Base-by-base conservation (phyloP, 2,888 invertebrate species). In the Microctonus aethiopoides region DNA sequence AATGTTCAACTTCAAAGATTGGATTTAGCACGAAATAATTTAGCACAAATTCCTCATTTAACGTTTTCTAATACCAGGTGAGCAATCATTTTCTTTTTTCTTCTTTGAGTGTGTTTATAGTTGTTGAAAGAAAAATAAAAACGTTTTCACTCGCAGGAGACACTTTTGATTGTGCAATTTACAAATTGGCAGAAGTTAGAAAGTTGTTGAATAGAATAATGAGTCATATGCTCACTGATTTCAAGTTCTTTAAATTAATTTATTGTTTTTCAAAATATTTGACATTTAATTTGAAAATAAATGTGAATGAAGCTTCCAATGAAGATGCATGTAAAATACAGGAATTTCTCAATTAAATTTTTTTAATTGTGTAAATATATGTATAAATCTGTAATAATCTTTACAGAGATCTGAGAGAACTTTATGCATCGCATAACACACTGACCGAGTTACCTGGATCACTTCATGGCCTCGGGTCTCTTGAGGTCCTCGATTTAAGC, bases 381-480 rank as follows among this genome's bases (percentile, higher is more conserved):
- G 5, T 5, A 29, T 29, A n/a, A n/a, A 29, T 29, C 3, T 29
- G 3, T 29, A 3, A 29, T 5, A 5, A 29, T 29, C 7, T 46
- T 52, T 90, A 89, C 63, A 89, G 92, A 73, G 90, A 92, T 56
- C 88, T 96, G 57, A 91, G 94, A 86, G 90, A 91, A 75, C 85
- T 96, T 32, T 93, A 95, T 83, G 89, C 93, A 66, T 95, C 95
- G 0, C 91, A 93, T 71, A 96, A 96, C 84, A 91, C 90, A 68
- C 86, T 96, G 62, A 89, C 91, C 22, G 91, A 92, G 80, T 88
- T 96, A 72, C 95, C 95, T 3, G 87, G 89, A 64, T 91, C 92
- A 36, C 86, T 95, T 64, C 91, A 91, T 67, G 90, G 91, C 74
- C 87, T 95, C 74, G 89, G 91, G 26, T 90, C 91, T 75, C 87